Base-by-base conservation (phyloP, 2,797 vertebrate genomes). In the Caiman crocodilus region DNA sequence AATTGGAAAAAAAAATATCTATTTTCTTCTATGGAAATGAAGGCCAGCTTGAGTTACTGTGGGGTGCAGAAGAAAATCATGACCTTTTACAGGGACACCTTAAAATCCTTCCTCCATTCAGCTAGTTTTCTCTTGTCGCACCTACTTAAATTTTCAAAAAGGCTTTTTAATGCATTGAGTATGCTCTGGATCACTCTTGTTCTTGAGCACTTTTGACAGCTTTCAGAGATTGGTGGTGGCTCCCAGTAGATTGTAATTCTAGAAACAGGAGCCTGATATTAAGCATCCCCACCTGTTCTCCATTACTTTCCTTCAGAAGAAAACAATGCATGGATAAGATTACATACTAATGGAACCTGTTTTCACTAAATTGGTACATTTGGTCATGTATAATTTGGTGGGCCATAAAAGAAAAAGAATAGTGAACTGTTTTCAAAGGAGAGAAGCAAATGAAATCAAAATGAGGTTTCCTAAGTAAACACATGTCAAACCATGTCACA, bases 171-270 rank as follows among this genome's bases (percentile, higher is more conserved):
- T 94, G 94, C 97, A 96, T 93, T 82, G 71, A 95, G 85, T 83
- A 90, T 97, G 93, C 96, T 94, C 94, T 85, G 74, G 89, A 94
- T 97, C 96, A 90, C 94, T 95, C 96, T 96, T 94, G 94, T 95
- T 97, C 91, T 67, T 94, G 82, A 97, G 96, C 91, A 69, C 88
- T 95, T 96, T 94, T 97, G 96, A 97, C 96, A 97, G 94, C 95
- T 97, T 97, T 97, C 96, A 95, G 94, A 96, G 79, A 88, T 97
- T 94, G 91, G 94, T 96, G 91, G 96, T 95, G 89, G 94, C 95
- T 98, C 96, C 97, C 96, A 97, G 94, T 96, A 97, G 97, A 96
- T 94, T 96, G 96, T 97, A 98, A 98, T 97, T 98, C 96, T 97
- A 97, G 97, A 97, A 97, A 97, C 97, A 97, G 97, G 96, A 98